These are phyloP conservation scores for Tinamus guttatus DNA, from an alignment of 2,113 vertebrate species.

Conservation along the genomic window DNA sequence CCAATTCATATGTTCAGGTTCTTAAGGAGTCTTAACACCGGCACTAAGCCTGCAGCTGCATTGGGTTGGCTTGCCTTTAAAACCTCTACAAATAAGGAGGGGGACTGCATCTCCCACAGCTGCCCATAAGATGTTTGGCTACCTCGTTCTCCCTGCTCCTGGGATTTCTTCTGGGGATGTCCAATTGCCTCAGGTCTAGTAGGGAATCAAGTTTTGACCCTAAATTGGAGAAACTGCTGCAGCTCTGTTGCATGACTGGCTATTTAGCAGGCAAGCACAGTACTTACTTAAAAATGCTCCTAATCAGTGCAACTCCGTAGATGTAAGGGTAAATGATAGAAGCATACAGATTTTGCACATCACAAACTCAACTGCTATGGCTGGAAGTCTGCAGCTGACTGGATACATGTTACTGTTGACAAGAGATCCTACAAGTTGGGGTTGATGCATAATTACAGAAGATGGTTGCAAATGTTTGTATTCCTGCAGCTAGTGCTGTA, in stretches of 20 bases:
- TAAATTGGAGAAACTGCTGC: neutral
- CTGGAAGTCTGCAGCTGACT: neutral
- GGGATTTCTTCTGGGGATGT: neutral
- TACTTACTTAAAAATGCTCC: neutral
- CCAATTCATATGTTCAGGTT: neutral
- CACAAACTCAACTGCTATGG: neutral
- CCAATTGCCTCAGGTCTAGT: neutral
- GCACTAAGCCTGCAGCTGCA: neutral
- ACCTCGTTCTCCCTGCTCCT: neutral
- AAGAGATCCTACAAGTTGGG: neutral
- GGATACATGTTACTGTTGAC: neutral
- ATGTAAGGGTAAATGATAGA: neutral
- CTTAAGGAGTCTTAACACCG: conserved; percentile 23
- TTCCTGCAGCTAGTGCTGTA: neutral
- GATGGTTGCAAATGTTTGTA: neutral
- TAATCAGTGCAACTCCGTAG: neutral
- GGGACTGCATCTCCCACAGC: neutral
- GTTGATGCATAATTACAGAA: neutral
- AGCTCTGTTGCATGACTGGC: neutral
- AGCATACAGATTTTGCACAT: neutral
- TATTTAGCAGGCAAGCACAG: neutral
- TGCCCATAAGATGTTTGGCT: neutral
- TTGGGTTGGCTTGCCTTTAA: neutral
- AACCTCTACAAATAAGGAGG: neutral
- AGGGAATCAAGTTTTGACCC: neutral